Percentiles rank a stretch among this genome's conserved stretches.
Conservation (phyloP, 2,113 vertebrate species). For the Oxyura jamaicensis region DNA sequence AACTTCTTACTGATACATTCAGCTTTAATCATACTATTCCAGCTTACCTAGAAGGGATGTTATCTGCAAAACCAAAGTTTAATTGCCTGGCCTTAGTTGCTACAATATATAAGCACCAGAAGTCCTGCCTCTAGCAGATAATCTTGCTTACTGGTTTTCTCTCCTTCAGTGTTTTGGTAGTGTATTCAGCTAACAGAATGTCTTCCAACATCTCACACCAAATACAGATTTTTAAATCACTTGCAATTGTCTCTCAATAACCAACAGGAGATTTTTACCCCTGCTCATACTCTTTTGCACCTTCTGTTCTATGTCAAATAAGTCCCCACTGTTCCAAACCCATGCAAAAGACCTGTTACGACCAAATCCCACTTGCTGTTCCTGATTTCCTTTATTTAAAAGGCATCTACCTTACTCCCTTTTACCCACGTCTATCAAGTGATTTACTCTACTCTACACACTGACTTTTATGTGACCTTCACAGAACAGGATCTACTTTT, state of each 20-base stretch:
- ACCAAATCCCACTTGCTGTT: background rate
- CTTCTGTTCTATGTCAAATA: background rate
- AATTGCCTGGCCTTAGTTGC: background rate
- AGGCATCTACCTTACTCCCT: background rate
- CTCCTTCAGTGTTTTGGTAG: background rate
- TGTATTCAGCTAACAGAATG: background rate
- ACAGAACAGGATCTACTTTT: background rate
- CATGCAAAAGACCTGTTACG: fast-evolving
- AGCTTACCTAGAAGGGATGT: background rate
- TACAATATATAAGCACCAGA: background rate
- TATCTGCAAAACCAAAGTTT: background rate
- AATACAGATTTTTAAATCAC: background rate
- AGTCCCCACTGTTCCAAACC: background rate
- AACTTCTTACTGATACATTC: background rate
- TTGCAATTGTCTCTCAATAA: background rate
- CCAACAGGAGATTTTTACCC: background rate
- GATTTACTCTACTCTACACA: background rate
- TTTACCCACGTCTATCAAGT: background rate
- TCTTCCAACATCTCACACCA: background rate
- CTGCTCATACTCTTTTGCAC: background rate
- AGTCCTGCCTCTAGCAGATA: background rate
- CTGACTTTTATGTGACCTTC: fast-evolving
- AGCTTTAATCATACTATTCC: background rate
- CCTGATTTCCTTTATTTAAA: background rate
- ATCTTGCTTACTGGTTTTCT: background rate